Base-by-base conservation (phyloP, 2,113 vertebrate genomes). In the Pantherophis guttatus region DNA sequence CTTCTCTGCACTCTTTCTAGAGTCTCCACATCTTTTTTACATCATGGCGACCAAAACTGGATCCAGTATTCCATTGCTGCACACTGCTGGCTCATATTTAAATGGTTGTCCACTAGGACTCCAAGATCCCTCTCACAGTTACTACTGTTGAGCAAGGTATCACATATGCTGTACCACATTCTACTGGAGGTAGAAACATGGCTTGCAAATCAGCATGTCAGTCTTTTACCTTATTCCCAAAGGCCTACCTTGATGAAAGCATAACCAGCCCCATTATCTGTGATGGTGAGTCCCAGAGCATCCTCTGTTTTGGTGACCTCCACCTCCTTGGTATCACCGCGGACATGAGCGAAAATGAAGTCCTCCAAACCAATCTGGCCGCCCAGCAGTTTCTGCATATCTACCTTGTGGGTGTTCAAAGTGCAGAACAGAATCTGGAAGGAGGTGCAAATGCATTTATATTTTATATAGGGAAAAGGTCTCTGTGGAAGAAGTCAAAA, bases 281-380 rank as follows among this genome's bases (percentile, higher is more conserved):
- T 99, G 97, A 99, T 99, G 59, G 99, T 99, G 94, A 99, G 98
- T 2, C 99, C 99, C n/a, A 99, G 97, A 0, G 99, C 99, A 0
- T 99, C 99, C 92, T 99, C 99, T 0, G 98, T 99, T 97, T 99
- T 99, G 2, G 98, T 99, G 94, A 99, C 98, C 96, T 99, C 99
- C 95, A 99, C 99, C 95, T 99, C 99, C 94, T 99, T 99, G 1
- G 99, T 99, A 95, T 99, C 99, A 0, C 99, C 99, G 1, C 99
- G 98, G 55, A 99, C 98, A 0, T 99, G 99, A 57, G 99, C 99
- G 0, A 99, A 99, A 96, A 99, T 99, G 95, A 99, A 99, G 92
- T 99, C 99, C 95, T 99, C 99, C 96, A 99, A 96, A 8, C 99
- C 99, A 0, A 99, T 99, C 98, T 99, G 99, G 0, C 99, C 99